Conservation (phyloP, 2,113 vertebrate genomes). For the Coryphaenoides rupestris region DNA sequence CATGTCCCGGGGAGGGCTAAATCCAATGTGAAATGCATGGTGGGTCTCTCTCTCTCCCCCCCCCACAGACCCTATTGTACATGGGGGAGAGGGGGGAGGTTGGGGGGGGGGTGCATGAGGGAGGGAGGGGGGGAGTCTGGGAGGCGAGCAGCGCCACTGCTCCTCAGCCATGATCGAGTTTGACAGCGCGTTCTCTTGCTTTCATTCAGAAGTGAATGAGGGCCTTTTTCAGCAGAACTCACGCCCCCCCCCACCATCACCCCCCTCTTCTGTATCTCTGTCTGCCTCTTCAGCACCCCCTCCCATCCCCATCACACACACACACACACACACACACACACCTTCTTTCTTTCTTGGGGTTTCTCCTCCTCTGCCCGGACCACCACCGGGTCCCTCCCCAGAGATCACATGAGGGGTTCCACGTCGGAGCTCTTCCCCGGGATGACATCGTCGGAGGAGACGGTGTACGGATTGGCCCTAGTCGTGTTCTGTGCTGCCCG, state of each 20-base stretch:
- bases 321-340: conserved; percentile 4
- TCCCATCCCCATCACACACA: conserved; percentile 14
- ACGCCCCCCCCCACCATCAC: conserved; percentile 26
- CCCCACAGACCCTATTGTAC: conserved; percentile 88
- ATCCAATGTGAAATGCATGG: conserved; percentile 99
- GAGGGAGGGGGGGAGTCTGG: conserved; percentile 71
- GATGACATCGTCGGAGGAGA: conserved; percentile 43
- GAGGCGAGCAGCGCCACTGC: conserved; percentile 73
- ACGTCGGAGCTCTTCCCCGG: conserved; percentile 41
- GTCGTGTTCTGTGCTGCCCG: conserved; percentile 20
- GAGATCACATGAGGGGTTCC: conserved; percentile 47
- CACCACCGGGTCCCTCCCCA: conserved; percentile 33
- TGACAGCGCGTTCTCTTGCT: conserved; percentile 88
- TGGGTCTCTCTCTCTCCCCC: too few species aligned
- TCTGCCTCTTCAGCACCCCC: conserved; percentile 34
- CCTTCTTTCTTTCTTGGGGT: conserved; percentile 54
- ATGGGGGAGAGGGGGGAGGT: conserved; percentile 33
- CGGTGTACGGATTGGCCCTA: conserved; percentile 4
- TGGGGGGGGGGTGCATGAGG: too few species aligned
- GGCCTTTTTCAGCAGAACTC: conserved; percentile 83
- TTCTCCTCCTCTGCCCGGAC: conserved; percentile 30
- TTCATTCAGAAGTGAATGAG: conserved; percentile 88
- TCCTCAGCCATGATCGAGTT: conserved; percentile 92
- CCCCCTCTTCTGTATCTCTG: conserved; percentile 39
- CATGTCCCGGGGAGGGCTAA: conserved; percentile 86